phyloP scores from a whole-genome alignment of 2,113 vertebrate genomes.

The Lota lota region DNA sequence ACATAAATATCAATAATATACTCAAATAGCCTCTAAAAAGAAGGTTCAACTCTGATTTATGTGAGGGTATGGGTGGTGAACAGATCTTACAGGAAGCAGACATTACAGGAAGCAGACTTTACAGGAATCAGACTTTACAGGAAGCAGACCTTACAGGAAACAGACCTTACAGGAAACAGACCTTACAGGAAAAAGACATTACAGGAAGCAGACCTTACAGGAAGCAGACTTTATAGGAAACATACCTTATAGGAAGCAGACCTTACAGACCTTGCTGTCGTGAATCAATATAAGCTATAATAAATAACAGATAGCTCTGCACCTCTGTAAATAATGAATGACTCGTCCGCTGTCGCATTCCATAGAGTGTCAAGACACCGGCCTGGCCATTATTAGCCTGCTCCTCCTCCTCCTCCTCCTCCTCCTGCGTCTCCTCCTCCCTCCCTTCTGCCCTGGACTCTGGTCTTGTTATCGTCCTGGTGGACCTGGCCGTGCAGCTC shows the following conservation, averaged over 20 bases:
- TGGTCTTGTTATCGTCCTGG: conserved; percentile 72
- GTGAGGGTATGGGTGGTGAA: no score
- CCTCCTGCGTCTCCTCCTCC: conserved; percentile 58
- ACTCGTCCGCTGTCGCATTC: conserved; percentile 79
- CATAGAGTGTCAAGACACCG: conserved; percentile 70
- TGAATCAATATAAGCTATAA: conserved; percentile 8
- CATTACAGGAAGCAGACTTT: not conserved
- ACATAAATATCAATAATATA: no score
- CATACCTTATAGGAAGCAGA: no score
- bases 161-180: no score
- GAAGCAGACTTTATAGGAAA: no score
- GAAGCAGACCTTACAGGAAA: no score
- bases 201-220: no score
- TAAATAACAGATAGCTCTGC: conserved; percentile 70
- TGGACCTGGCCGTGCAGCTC: conserved; percentile 65
- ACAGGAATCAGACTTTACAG: no score
- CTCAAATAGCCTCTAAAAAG: no score
- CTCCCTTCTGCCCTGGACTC: conserved; percentile 59
- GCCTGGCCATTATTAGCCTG: conserved; percentile 74
- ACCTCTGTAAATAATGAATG: conserved; percentile 80
- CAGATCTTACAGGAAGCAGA: conserved; percentile 17
- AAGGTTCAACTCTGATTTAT: no score
- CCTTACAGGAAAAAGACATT: no score
- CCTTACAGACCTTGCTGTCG: no score
- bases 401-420: conserved; percentile 60